phyloP scores from a whole-genome alignment of 2,888 invertebrate species.

The Carcina quercana region DNA sequence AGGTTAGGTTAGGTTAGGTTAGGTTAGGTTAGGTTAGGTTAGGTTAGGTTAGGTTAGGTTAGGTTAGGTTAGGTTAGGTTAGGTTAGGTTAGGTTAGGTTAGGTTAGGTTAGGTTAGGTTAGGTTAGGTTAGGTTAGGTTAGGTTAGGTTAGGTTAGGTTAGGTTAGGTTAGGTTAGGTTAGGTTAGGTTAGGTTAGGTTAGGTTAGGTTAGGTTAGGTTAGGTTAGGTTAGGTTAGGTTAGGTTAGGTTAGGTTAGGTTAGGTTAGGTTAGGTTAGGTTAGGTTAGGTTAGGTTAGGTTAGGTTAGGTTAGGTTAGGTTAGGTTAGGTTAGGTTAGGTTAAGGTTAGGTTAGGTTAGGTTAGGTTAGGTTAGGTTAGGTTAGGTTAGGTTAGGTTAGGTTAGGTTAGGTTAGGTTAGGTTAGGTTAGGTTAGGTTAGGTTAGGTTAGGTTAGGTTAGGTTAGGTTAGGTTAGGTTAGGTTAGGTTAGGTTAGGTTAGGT shows the following conservation, averaged over 20 bases:
- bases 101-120: conserved; percentile 13
- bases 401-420: conserved; percentile 15
- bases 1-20: conserved; percentile 15
- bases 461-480: conserved; percentile 23
- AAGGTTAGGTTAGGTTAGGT: conserved; percentile 17
- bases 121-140: conserved; percentile 10
- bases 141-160: conserved; percentile 10
- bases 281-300: conserved; percentile 14
- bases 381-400: conserved; percentile 12
- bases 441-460: conserved; percentile 13
- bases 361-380: conserved; percentile 16
- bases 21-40: conserved; percentile 56
- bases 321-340: conserved; percentile 14
- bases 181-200: conserved; percentile 15
- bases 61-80: conserved; percentile 13
- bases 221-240: conserved; percentile 16
- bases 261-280: conserved; percentile 16
- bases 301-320: conserved; percentile 16
- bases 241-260: conserved; percentile 16
- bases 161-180: conserved; percentile 13
- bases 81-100: conserved; percentile 14
- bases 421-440: conserved; percentile 16
- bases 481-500: conserved; percentile 24
- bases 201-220: conserved; percentile 16
- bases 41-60: conserved; percentile 14